Conservation (phyloP, 92 coral and sea anemone genomes). For the Phenganax stokvisi region DNA sequence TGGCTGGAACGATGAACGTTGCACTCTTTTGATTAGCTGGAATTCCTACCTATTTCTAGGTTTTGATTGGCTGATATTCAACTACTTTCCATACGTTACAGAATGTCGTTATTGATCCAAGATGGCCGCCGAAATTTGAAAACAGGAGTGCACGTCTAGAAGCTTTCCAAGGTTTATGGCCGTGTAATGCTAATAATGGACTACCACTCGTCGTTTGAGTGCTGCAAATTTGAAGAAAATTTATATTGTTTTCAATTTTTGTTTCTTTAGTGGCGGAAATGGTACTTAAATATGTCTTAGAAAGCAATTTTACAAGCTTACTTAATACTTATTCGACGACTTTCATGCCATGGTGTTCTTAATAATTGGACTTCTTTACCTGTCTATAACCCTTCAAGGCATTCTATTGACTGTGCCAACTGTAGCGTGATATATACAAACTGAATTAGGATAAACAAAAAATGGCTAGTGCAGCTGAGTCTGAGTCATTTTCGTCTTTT, state of each 20-base stretch:
- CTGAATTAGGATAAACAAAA: background rate
- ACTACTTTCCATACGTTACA: background rate
- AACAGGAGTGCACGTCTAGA: background rate
- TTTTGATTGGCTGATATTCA: background rate
- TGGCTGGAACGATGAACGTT: background rate
- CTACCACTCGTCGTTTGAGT: background rate
- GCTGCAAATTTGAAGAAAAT: background rate
- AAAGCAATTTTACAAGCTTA: background rate
- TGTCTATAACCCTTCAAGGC: background rate
- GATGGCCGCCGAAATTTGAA: slow-evolving; percentile 37
- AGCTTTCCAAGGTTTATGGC: background rate
- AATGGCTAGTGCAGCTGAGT: background rate
- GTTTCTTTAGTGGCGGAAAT: background rate
- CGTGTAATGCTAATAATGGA: background rate
- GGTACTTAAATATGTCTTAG: background rate
- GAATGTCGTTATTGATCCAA: background rate
- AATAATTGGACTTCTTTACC: background rate
- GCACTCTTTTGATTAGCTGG: background rate
- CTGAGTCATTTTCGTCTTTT: slow-evolving; percentile 21
- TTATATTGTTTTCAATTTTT: background rate
- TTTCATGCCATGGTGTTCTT: background rate
- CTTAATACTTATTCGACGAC: background rate
- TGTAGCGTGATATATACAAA: background rate
- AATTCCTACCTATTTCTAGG: background rate
- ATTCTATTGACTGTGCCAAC: background rate